A percentile compares a stretch with the other conserved stretches of the same genome.
phyloP scores from a whole-genome alignment of 1,140 invertebrate genomes.

The Calliopsis andreniformis region DNA sequence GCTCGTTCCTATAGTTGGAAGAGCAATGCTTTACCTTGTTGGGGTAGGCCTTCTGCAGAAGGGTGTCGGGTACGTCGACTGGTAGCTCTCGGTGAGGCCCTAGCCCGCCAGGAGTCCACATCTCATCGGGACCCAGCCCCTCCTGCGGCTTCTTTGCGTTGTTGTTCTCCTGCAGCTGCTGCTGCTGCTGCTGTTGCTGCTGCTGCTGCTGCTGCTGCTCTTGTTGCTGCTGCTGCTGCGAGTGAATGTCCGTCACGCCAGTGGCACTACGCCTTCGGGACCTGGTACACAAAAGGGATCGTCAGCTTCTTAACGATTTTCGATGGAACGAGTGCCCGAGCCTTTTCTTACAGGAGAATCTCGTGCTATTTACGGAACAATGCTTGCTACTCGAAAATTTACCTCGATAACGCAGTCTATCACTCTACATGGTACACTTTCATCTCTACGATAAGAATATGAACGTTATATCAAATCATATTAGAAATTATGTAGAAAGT shows the following conservation, averaged over 20 bases:
- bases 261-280: conserved; percentile 76
- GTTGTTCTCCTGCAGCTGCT: conserved; percentile 78
- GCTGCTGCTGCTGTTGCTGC: conserved; percentile 75
- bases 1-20: conserved; percentile 67
- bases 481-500: too few relatives aligned
- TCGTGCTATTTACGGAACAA: conserved; percentile 21
- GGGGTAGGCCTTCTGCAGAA: conserved; percentile 95
- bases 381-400: neutral
- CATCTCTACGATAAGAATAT: too few relatives aligned
- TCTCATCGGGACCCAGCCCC: conserved; percentile 78
- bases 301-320: conserved; percentile 8
- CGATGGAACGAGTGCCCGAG: neutral
- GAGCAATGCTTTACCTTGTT: conserved; percentile 87
- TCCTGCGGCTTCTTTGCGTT: conserved; percentile 74
- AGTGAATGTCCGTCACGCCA: conserved; percentile 78
- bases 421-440: too few relatives aligned
- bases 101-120: conserved; percentile 81
- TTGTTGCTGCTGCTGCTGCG: conserved; percentile 76
- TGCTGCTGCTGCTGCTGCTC: conserved; percentile 74
- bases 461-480: too few relatives aligned
- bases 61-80: conserved; percentile 98
- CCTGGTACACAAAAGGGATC: conserved; percentile 64
- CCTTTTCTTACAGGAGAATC: neutral
- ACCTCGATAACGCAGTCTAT: conserved; percentile 1
- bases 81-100: conserved; percentile 97